A percentile compares a stretch with the other conserved stretches of the same genome.
These are phyloP conservation scores for Tetrao urogallus DNA, from an alignment of 2,113 vertebrate species.

Conservation along the genomic window DNA sequence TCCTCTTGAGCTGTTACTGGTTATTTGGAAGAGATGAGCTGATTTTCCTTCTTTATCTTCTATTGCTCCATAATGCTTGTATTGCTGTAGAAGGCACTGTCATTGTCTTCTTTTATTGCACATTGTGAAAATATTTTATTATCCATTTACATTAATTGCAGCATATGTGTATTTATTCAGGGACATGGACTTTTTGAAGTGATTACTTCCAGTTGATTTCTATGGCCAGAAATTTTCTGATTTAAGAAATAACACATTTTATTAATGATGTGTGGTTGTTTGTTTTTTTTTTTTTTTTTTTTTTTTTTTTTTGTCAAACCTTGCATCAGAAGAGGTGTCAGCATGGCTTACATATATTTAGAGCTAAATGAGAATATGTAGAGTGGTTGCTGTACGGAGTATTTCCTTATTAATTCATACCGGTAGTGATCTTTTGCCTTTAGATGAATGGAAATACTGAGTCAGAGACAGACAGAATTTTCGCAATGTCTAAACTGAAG, in stretches of 20 bases:
- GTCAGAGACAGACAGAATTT: not conserved
- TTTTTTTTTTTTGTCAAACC: constrained; percentile 34
- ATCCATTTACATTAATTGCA: constrained; percentile 68
- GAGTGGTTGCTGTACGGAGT: not conserved
- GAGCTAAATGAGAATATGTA: not conserved
- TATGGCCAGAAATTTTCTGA: constrained; percentile 14
- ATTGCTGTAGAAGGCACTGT: no score
- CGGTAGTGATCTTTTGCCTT: not conserved
- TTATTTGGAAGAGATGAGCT: no score
- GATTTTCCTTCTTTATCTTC: no score
- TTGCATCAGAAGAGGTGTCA: not conserved
- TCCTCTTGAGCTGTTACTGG: no score
- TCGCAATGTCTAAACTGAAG: not conserved
- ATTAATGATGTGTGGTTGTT: constrained; percentile 20
- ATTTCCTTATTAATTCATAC: not conserved
- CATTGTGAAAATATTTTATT: constrained; percentile 69
- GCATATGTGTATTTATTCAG: constrained; percentile 53
- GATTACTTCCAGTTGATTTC: constrained; percentile 60
- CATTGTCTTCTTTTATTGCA: no score
- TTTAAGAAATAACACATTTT: constrained; percentile 49
- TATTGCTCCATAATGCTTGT: no score
- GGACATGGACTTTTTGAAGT: constrained; percentile 32
- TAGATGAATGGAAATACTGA: not conserved
- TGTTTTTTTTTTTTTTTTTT: constrained; percentile 41
- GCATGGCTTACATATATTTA: not conserved